Conservation (phyloP, 2,113 vertebrate species). For the Oenanthe oenanthe region DNA sequence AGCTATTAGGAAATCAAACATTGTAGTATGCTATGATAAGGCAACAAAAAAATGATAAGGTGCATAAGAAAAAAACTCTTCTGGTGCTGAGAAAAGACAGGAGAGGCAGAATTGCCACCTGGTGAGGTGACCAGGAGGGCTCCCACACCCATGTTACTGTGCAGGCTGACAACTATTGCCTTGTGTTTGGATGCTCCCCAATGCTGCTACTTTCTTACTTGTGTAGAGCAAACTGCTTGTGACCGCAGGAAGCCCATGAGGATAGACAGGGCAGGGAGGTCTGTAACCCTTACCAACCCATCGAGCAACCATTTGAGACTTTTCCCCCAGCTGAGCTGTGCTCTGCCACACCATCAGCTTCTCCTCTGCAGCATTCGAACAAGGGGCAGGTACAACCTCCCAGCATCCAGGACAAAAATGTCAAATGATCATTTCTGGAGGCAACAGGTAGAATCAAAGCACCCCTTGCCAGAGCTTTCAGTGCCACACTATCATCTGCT, state of each 20-base stretch:
- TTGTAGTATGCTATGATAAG: background rate
- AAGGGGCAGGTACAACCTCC: background rate
- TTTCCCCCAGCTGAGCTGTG: accelerated
- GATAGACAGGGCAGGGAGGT: background rate
- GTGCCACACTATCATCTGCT: background rate
- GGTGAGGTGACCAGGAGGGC: background rate
- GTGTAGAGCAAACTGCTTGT: accelerated
- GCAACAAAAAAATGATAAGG: background rate
- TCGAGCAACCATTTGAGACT: accelerated
- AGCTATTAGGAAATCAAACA: background rate
- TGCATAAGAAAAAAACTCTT: background rate
- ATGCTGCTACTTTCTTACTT: background rate
- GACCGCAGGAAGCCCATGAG: accelerated
- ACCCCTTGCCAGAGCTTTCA: background rate
- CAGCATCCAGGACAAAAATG: background rate
- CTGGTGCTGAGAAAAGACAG: background rate
- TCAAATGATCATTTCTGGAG: background rate
- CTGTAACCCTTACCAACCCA: background rate
- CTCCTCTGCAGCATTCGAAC: accelerated
- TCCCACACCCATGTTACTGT: accelerated
- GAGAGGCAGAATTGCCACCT: background rate
- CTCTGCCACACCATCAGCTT: background rate
- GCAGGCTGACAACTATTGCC: accelerated
- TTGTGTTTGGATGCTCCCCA: background rate
- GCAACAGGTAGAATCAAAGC: background rate